phyloP scores from a whole-genome alignment of 2,888 invertebrate genomes.

The Ophioninae sp. region DNA sequence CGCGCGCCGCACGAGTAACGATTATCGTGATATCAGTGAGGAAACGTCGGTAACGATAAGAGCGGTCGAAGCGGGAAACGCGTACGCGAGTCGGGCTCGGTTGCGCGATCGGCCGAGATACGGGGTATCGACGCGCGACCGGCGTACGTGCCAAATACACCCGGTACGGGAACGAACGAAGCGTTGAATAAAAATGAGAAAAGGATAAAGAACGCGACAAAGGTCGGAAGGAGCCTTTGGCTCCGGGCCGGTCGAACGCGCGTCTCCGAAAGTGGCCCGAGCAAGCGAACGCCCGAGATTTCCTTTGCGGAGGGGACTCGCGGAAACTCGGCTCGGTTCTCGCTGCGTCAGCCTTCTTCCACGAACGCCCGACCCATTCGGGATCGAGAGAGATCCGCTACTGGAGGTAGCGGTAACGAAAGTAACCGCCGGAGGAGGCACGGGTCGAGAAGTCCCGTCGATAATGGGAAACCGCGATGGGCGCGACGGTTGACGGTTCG shows the following conservation, averaged over 20 bases:
- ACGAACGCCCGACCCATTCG: slow-evolving; percentile 32
- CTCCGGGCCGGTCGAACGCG: slow-evolving; percentile 49
- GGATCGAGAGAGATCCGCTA: neutral
- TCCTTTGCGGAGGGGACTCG: slow-evolving; percentile 31
- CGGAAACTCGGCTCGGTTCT: slow-evolving; percentile 13
- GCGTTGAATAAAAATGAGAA: slow-evolving; percentile 7
- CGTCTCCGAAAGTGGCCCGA: slow-evolving; percentile 52
- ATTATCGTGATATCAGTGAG: slow-evolving; percentile 6
- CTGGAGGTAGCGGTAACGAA: neutral
- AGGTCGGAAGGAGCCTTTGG: slow-evolving; percentile 54
- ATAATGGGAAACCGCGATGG: too few relatives aligned
- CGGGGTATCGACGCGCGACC: slow-evolving; percentile 20
- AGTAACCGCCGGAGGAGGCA: neutral
- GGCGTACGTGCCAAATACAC: slow-evolving; percentile 21
- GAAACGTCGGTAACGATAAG: slow-evolving; percentile 43
- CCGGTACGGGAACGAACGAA: slow-evolving; percentile 6
- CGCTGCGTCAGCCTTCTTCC: neutral
- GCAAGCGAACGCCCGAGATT: slow-evolving; percentile 44
- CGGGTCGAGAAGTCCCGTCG: too few relatives aligned
- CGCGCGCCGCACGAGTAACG: neutral
- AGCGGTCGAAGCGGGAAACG: slow-evolving; percentile 26
- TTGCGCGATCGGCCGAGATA: neutral
- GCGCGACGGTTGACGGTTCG: too few relatives aligned
- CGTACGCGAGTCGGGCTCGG: slow-evolving; percentile 1
- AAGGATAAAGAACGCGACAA: slow-evolving; percentile 3